A percentile compares a stretch with the other conserved stretches of the same genome.
Evolutionary conservation across 2,113 vertebrate species (phyloP).

Genomic region (Bostrychus sinensis): DNA sequence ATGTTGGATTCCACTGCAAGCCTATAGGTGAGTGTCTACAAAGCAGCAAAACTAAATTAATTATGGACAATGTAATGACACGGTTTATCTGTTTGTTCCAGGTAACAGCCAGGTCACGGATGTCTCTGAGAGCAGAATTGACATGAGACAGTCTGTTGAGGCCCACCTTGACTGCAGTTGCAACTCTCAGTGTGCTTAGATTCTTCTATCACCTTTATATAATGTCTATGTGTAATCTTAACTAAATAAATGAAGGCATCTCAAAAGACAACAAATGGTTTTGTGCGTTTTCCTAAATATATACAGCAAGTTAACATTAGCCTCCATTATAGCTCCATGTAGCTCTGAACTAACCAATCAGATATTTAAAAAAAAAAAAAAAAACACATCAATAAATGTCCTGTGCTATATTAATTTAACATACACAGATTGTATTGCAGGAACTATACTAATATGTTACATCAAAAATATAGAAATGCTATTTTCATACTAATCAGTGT

Average conservation of each 20-base stretch:
- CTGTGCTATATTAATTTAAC: neutral
- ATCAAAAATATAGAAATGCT: neutral
- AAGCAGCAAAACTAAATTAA: neutral
- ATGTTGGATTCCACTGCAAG: slow-evolving; percentile 78
- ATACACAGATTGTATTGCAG: neutral
- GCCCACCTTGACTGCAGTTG: slow-evolving; percentile 77
- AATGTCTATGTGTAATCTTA: slow-evolving; percentile 5
- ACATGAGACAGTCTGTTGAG: slow-evolving; percentile 61
- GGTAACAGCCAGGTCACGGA: slow-evolving; percentile 31
- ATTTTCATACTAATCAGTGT: no score
- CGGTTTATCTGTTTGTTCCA: slow-evolving; percentile 34
- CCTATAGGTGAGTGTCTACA: slow-evolving; percentile 66
- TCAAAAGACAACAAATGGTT: slow-evolving; percentile 7
- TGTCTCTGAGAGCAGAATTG: slow-evolving; percentile 60
- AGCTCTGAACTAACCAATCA: no score
- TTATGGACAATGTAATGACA: slow-evolving; percentile 7
- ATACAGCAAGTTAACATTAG: no score
- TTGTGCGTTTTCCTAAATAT: neutral
- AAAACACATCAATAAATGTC: neutral
- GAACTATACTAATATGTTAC: neutral
- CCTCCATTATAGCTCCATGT: no score
- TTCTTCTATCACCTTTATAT: neutral
- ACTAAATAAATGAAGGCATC: slow-evolving; percentile 53
- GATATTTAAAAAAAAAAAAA: no score
- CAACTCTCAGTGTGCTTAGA: slow-evolving; percentile 64